Conservation (phyloP, 2,113 vertebrate genomes). For the Nothobranchius furzeri region DNA sequence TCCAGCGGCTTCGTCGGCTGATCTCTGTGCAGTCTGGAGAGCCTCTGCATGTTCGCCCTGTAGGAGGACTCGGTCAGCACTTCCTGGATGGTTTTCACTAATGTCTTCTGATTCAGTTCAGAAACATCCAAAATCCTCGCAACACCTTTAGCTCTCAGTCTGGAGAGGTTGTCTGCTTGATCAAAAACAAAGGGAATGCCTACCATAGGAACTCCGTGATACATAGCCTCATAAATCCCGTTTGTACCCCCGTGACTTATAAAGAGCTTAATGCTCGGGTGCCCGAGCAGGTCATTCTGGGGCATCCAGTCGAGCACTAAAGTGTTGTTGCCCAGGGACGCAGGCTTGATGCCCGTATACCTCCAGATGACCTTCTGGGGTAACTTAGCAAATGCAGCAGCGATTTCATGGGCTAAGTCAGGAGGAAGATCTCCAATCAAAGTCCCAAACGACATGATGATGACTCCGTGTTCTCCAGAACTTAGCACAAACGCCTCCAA, state of each 20-base stretch:
- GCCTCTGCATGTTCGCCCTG: conserved; percentile 71
- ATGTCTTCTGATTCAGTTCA: conserved; percentile 14
- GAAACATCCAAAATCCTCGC: conserved; percentile 40
- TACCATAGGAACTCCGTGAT: conserved; percentile 73
- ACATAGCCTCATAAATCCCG: conserved; percentile 75
- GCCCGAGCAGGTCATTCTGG: conserved; percentile 76
- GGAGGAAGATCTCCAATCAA: conserved; percentile 62
- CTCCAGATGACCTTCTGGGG: conserved; percentile 79
- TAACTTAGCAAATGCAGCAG: conserved; percentile 68
- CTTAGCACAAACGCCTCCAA: conserved; percentile 76
- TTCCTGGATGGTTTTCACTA: conserved; percentile 35
- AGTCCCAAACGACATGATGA: conserved; percentile 79
- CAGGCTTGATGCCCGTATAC: conserved; percentile 56
- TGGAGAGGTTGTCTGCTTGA: conserved; percentile 68
- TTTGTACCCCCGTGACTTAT: conserved; percentile 77
- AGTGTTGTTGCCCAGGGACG: conserved; percentile 73
- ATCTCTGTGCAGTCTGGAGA: conserved; percentile 75
- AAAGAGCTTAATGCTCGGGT: conserved; percentile 70
- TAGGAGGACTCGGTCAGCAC: conserved; percentile 73
- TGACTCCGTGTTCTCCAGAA: conserved; percentile 74
- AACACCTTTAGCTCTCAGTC: conserved; percentile 40
- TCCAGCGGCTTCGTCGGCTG: conserved; percentile 67
- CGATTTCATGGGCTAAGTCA: conserved; percentile 65
- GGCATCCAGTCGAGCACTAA: conserved; percentile 74
- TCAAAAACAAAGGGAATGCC: conserved; percentile 68